These are phyloP conservation scores for Solenopsis fugax DNA, from an alignment of 1,140 invertebrate species.

Conservation along the genomic window DNA sequence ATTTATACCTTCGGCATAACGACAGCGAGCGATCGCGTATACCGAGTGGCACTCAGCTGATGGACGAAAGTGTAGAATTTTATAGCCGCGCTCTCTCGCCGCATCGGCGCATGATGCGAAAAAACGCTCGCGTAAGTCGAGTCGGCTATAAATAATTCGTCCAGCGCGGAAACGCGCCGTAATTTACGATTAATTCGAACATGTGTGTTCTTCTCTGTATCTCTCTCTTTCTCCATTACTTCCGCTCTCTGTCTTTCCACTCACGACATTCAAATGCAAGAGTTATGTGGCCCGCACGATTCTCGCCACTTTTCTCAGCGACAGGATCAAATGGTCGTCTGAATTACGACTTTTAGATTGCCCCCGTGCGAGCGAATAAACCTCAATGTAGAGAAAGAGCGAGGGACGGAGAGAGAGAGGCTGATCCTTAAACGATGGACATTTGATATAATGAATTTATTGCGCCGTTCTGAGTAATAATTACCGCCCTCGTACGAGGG, in stretches of 20 bases:
- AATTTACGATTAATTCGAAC: conserved; percentile 56
- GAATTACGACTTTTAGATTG: conserved; percentile 73
- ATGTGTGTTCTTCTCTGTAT: not conserved
- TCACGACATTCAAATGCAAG: conserved; percentile 47
- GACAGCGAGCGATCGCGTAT: conserved; percentile 30
- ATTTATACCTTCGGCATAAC: conserved; percentile 39
- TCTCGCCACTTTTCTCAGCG: conserved; percentile 47
- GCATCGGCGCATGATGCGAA: conserved; percentile 6
- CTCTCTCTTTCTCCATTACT: not conserved
- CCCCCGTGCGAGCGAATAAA: conserved; percentile 28
- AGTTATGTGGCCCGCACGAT: conserved; percentile 63
- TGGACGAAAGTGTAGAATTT: conserved; percentile 43
- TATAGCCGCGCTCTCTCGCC: conserved; percentile 23
- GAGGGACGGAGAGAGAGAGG: conserved; percentile 16
- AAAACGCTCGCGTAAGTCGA: conserved; percentile 43
- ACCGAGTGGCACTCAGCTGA: conserved; percentile 8
- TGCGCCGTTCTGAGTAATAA: conserved; percentile 47
- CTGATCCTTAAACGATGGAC: conserved; percentile 62
- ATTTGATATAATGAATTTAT: conserved; percentile 70
- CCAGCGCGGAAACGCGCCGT: not conserved
- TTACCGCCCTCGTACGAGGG: conserved; percentile 15
- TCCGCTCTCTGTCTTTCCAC: conserved; percentile 14
- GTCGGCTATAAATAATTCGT: conserved; percentile 44
- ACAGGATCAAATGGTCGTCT: conserved; percentile 62
- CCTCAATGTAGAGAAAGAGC: conserved; percentile 10